Percentiles rank a stretch among this genome's conserved stretches.
These are phyloP conservation scores for Periophthalmus modestus DNA, from an alignment of 2,113 vertebrate genomes.

Conservation along the genomic window DNA sequence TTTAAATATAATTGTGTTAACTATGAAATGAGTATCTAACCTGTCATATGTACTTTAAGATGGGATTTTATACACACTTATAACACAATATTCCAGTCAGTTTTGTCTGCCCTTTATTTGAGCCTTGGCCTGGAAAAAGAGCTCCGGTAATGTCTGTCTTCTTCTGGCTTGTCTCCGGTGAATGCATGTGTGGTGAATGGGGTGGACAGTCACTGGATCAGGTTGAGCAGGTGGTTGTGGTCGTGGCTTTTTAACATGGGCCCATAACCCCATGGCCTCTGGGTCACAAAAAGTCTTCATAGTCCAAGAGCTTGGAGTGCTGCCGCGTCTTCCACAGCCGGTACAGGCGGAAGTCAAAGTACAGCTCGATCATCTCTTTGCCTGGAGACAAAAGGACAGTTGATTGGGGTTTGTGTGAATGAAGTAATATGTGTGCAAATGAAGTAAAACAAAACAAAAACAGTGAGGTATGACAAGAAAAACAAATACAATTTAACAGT, in stretches of 20 bases:
- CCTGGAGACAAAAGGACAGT: constrained; percentile 71
- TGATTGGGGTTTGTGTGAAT: not conserved
- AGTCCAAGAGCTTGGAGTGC: constrained; percentile 96
- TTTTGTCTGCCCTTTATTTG: constrained; percentile 13
- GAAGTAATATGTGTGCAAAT: not conserved
- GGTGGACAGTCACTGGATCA: constrained; percentile 33
- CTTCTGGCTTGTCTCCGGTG: constrained; percentile 44
- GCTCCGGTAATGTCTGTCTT: constrained; percentile 19
- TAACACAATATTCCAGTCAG: constrained; percentile 14
- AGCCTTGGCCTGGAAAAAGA: constrained; percentile 19
- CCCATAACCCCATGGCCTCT: constrained; percentile 5
- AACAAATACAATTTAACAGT: too few relatives aligned
- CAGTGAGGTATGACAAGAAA: too few relatives aligned
- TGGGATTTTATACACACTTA: constrained; percentile 40
- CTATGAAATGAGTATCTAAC: too few relatives aligned
- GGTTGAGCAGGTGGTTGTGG: constrained; percentile 28
- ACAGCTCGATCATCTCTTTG: constrained; percentile 97
- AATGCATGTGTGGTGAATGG: constrained; percentile 50
- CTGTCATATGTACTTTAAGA: constrained; percentile 1
- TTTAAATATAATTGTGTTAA: too few relatives aligned
- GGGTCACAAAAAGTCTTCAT: constrained; percentile 86
- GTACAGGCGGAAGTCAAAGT: constrained; percentile 98
- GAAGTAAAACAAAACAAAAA: too few relatives aligned
- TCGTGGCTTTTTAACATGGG: constrained; percentile 27
- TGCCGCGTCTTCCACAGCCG: constrained; percentile 98